Conservation (phyloP, 2,113 vertebrate genomes). For the Cynocephalus volans region DNA sequence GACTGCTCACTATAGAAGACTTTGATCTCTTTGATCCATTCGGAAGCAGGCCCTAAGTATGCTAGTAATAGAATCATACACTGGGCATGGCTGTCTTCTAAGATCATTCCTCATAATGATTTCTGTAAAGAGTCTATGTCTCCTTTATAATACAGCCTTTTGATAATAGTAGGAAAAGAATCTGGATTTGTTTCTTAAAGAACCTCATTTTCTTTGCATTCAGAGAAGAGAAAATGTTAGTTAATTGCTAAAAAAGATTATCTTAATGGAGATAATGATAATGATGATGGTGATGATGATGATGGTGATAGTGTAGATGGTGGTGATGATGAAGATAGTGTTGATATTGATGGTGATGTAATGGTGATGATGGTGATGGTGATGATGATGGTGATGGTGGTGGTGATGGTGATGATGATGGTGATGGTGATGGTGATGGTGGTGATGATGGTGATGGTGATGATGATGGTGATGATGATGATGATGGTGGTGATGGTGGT, state of each 20-base stretch:
- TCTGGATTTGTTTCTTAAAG: neutral
- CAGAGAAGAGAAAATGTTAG: too few relatives aligned
- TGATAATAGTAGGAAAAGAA: neutral
- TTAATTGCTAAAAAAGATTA: neutral
- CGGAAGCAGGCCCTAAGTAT: neutral
- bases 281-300: neutral
- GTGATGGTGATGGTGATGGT: too few relatives aligned
- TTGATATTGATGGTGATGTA: too few relatives aligned
- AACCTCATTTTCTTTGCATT: neutral
- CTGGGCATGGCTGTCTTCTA: neutral
- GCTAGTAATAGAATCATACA: neutral
- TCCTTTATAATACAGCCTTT: neutral
- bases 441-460: too few relatives aligned
- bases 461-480: too few relatives aligned
- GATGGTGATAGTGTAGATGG: neutral
- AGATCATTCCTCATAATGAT: neutral
- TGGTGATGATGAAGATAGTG: neutral
- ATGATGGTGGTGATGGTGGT: rapidly evolving
- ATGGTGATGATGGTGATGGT: too few relatives aligned
- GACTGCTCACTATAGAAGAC: neutral
- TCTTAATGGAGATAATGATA: neutral
- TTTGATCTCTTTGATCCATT: too few relatives aligned
- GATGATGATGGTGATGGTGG: too few relatives aligned
- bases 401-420: too few relatives aligned
- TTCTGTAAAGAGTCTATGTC: neutral